phyloP scores from a whole-genome alignment of 2,797 vertebrate genomes.

The Peromyscus attwateri region DNA sequence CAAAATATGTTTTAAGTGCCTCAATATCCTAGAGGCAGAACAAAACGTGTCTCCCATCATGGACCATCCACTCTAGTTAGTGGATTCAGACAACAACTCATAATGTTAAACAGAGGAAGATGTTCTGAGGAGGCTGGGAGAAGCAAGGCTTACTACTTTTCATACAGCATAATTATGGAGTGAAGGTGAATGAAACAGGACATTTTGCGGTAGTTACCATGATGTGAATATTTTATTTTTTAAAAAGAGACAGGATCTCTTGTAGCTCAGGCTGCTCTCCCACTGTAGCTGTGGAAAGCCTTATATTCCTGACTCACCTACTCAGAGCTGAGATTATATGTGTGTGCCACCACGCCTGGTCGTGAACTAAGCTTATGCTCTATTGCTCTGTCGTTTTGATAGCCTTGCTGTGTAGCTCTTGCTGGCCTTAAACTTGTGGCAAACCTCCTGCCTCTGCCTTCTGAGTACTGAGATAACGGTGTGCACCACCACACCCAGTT shows the following conservation, averaged over 20 bases:
- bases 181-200: not conserved
- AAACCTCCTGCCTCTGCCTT: not conserved
- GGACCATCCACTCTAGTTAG: slow-evolving; percentile 27
- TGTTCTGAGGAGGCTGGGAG: not conserved
- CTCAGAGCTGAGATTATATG: not conserved
- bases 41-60: slow-evolving; percentile 2
- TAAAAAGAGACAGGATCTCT: not conserved
- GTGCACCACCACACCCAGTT: not conserved
- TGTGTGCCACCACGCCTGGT: not conserved
- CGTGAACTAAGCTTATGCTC: not conserved
- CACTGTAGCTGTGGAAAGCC: not conserved
- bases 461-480: not conserved
- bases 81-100: not conserved
- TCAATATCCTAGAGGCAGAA: slow-evolving; percentile 1
- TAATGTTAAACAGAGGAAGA: not conserved
- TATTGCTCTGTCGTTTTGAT: not conserved
- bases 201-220: slow-evolving; percentile 21
- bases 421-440: not conserved
- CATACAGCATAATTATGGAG: not conserved
- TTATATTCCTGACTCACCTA: not conserved
- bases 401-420: not conserved
- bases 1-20: not conserved
- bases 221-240: not conserved
- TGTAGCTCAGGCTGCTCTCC: not conserved
- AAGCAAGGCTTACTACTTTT: slow-evolving; percentile 14